These are phyloP conservation scores for Calidris pugnax DNA, from an alignment of 2,113 vertebrate genomes.

Conservation along the genomic window DNA sequence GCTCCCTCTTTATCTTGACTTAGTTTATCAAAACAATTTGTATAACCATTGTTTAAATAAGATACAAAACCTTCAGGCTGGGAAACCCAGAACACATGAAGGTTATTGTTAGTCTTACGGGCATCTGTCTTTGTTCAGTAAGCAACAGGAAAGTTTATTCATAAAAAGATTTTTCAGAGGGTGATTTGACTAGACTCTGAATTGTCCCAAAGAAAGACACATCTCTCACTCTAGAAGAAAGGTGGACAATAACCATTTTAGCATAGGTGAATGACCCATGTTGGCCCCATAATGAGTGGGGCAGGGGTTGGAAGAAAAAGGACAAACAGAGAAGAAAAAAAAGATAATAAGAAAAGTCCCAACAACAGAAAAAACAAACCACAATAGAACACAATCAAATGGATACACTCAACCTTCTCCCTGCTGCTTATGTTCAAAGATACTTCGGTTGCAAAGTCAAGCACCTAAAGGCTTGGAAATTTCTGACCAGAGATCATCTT, in stretches of 20 bases:
- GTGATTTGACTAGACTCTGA: background rate
- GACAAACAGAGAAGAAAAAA: background rate
- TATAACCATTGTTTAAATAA: background rate
- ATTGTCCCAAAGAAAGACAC: background rate
- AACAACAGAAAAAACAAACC: background rate
- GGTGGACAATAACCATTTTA: background rate
- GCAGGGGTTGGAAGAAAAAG: background rate
- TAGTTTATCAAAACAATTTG: background rate
- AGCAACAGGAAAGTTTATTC: background rate
- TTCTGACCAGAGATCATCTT: background rate
- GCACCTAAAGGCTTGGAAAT: background rate
- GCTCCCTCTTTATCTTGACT: background rate
- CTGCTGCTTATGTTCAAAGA: background rate
- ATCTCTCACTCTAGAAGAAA: background rate
- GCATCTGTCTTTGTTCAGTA: background rate
- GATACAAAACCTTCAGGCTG: background rate
- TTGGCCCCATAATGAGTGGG: background rate
- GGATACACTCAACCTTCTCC: background rate
- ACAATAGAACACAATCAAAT: background rate
- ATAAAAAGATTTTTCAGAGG: background rate
- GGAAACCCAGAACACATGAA: background rate
- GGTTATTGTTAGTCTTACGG: background rate
- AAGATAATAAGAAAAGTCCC: no score
- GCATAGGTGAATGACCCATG: background rate
- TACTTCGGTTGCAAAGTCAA: background rate